Conservation (phyloP, 2,888 invertebrate species). For the Ornithoptera alexandrae region DNA sequence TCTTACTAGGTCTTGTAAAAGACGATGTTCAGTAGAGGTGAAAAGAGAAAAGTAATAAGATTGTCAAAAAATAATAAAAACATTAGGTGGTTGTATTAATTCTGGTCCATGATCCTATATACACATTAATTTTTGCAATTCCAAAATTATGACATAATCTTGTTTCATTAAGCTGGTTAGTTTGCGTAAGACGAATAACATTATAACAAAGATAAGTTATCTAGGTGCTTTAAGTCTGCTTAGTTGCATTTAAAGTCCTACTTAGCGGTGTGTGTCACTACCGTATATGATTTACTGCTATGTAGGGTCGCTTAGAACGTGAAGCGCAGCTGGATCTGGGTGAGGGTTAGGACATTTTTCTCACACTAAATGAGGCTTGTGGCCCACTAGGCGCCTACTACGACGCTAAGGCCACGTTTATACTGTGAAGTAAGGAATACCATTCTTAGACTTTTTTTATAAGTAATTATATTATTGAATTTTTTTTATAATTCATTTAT, state of each 20-base stretch:
- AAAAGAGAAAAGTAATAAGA: no score
- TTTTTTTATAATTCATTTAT: no score
- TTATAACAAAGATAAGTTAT: conserved; percentile 1
- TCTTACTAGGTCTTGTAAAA: no score
- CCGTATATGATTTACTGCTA: conserved; percentile 29
- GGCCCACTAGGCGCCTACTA: conserved; percentile 46
- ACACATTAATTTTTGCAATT: no score
- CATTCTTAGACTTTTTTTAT: not conserved
- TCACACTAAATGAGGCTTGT: conserved; percentile 58
- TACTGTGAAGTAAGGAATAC: conserved; percentile 18
- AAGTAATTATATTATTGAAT: no score
- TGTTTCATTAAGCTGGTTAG: no score
- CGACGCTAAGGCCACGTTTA: conserved; percentile 38
- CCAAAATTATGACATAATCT: no score
- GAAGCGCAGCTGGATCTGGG: conserved; percentile 54
- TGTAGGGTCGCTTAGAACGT: conserved; percentile 40
- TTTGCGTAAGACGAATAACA: not conserved
- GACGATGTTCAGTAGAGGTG: no score
- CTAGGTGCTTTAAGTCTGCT: conserved; percentile 5
- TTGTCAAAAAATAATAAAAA: no score
- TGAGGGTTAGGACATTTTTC: conserved; percentile 75
- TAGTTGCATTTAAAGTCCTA: conserved; percentile 10
- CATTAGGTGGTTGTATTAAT: no score
- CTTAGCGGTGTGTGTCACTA: conserved; percentile 13
- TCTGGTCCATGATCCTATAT: no score